These are phyloP conservation scores for Pterobdella sp. DNA, from an alignment of 2,888 invertebrate genomes.

Conservation along the genomic window DNA sequence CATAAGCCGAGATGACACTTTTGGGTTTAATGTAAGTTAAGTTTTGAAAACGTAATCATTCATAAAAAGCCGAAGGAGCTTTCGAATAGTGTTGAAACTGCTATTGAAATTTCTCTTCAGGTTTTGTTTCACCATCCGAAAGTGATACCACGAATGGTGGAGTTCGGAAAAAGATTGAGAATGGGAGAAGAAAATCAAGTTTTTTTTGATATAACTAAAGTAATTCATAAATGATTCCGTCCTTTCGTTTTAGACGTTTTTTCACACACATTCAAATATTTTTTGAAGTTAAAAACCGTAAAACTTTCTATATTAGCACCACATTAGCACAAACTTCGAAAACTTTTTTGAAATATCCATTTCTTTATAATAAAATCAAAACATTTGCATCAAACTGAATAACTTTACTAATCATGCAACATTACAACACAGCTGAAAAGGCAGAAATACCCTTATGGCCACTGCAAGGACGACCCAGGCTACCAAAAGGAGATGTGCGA, in stretches of 20 bases:
- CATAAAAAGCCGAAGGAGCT: background rate
- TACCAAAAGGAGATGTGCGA: conserved; percentile 18
- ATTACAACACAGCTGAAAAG: background rate
- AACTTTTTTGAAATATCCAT: background rate
- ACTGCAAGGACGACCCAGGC: conserved; percentile 11
- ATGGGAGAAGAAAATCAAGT: background rate
- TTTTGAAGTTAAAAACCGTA: no score
- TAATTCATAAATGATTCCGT: background rate
- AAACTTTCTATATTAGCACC: no score
- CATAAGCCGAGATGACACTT: background rate
- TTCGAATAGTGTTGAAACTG: background rate
- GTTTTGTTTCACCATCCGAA: conserved; percentile 16
- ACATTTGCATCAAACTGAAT: background rate
- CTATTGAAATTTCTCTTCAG: background rate
- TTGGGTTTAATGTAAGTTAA: background rate
- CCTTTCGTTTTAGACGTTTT: background rate
- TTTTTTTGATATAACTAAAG: background rate
- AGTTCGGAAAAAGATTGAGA: background rate
- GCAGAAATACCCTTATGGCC: conserved; percentile 18
- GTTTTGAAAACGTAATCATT: background rate
- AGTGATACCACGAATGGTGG: background rate
- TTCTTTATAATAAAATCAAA: background rate
- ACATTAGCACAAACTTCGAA: no score
- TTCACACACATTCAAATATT: background rate
- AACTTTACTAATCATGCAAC: background rate